These are phyloP conservation scores for Chlorops oryzae DNA, from an alignment of 1,140 invertebrate genomes.

Conservation along the genomic window DNA sequence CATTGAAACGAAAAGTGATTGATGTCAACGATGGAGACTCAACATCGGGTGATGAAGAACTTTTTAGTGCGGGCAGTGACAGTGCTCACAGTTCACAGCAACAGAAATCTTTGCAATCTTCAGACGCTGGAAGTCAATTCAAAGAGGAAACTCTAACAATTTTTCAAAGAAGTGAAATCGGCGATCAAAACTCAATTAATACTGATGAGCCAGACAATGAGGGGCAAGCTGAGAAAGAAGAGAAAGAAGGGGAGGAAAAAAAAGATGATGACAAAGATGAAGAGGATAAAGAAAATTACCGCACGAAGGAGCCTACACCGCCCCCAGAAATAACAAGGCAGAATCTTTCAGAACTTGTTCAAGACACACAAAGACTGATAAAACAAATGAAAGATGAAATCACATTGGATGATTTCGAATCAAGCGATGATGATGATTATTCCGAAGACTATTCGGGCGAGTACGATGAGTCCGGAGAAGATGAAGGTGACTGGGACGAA, in stretches of 20 bases:
- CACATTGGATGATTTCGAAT: slow-evolving; percentile 54
- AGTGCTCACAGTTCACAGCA: too few species aligned
- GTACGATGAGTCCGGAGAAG: slow-evolving; percentile 44
- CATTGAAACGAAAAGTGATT: slow-evolving; percentile 13
- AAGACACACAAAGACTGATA: slow-evolving; percentile 55
- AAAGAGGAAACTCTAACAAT: too few species aligned
- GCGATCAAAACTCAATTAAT: too few species aligned
- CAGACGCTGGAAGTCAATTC: too few species aligned
- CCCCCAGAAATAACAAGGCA: slow-evolving; percentile 43
- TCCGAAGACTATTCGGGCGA: slow-evolving; percentile 50
- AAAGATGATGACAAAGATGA: too few species aligned
- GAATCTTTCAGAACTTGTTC: slow-evolving; percentile 53
- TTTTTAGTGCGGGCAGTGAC: slow-evolving; percentile 22
- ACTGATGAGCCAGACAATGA: too few species aligned
- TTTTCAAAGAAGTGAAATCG: too few species aligned
- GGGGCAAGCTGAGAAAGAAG: too few species aligned
- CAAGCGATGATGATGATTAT: slow-evolving; percentile 50
- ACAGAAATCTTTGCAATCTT: too few species aligned
- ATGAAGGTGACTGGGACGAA: slow-evolving; percentile 51
- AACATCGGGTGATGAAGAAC: slow-evolving; percentile 32
- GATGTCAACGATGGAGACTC: slow-evolving; percentile 17
- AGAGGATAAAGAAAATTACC: neutral
- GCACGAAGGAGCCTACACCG: slow-evolving; percentile 32
- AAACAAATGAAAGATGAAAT: slow-evolving; percentile 60
- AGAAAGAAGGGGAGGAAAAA: too few species aligned